Evolutionary conservation across 2,888 invertebrate species (phyloP).

Genomic region (Eupithecia pulchellata): DNA sequence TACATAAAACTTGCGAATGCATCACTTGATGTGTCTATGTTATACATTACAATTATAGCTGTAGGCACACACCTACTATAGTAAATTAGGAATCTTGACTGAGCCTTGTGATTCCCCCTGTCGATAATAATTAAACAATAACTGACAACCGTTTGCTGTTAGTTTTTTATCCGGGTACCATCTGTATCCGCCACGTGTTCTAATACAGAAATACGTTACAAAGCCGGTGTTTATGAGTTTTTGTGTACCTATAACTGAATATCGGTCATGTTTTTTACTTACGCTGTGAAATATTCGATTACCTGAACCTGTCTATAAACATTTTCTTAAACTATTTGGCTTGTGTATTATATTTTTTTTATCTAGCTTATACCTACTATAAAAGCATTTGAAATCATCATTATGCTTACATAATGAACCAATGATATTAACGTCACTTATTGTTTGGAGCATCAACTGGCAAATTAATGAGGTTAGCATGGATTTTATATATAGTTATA

Average conservation of each 20-base stretch:
- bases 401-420: too few species aligned
- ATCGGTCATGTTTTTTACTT: slow-evolving; percentile 17
- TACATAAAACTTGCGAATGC: too few species aligned
- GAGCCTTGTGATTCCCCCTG: background rate
- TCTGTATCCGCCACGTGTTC: slow-evolving; percentile 73
- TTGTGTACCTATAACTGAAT: slow-evolving; percentile 30
- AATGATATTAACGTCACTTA: background rate
- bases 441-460: background rate
- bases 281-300: background rate
- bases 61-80: too few species aligned
- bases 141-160: slow-evolving; percentile 19
- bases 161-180: slow-evolving; percentile 45
- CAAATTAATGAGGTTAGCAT: background rate
- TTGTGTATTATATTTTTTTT: background rate
- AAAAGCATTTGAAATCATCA: too few species aligned
- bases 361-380: too few species aligned
- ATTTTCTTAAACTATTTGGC: background rate
- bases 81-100: background rate
- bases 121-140: slow-evolving; percentile 12
- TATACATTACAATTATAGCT: too few species aligned
- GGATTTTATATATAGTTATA: too few species aligned
- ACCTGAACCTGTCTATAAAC: background rate
- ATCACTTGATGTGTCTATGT: too few species aligned
- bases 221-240: slow-evolving; percentile 48
- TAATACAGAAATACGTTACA: slow-evolving; percentile 41